These are phyloP conservation scores for Beaufortia kweichowensis DNA, from an alignment of 2,113 vertebrate genomes.

Conservation along the genomic window DNA sequence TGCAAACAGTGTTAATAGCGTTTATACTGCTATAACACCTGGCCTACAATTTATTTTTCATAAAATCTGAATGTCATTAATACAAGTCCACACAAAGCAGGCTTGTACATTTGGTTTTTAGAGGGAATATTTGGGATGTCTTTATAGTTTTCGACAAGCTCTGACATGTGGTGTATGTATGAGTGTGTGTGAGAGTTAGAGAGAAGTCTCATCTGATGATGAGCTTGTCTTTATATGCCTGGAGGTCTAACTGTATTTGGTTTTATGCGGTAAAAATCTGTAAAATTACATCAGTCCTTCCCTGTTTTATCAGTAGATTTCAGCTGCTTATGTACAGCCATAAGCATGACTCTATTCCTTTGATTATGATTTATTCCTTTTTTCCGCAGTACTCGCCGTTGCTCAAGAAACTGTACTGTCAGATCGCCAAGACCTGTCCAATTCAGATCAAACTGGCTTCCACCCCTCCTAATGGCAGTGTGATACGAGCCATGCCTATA, in stretches of 20 bases:
- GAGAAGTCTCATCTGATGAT: slow-evolving; percentile 14
- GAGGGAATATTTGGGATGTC: slow-evolving; percentile 69
- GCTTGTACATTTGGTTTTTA: slow-evolving; percentile 59
- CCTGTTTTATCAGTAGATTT: background rate
- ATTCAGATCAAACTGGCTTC: slow-evolving; percentile 94
- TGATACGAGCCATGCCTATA: slow-evolving; percentile 93
- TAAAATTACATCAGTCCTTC: background rate
- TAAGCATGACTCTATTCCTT: background rate
- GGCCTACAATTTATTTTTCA: slow-evolving; percentile 29
- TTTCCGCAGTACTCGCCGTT: slow-evolving; percentile 87
- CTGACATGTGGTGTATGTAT: slow-evolving; percentile 48
- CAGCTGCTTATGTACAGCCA: background rate
- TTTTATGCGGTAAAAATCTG: background rate
- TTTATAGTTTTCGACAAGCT: slow-evolving; percentile 68
- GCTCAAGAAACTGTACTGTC: slow-evolving; percentile 98
- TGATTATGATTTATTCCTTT: slow-evolving; percentile 6
- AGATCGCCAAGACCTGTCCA: slow-evolving; percentile 97
- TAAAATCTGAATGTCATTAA: slow-evolving; percentile 39
- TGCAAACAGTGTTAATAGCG: slow-evolving; percentile 6
- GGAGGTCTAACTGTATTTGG: background rate
- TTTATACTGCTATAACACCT: slow-evolving; percentile 14
- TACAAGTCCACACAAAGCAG: slow-evolving; percentile 67
- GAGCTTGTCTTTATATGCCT: slow-evolving; percentile 7
- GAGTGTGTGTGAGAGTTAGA: background rate
- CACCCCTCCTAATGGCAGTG: slow-evolving; percentile 84